Evolutionary conservation across 2,888 invertebrate genomes (phyloP), one percentile per base, ranked within the genome.

Genomic region (Sepioteuthis lessoniana): DNA sequence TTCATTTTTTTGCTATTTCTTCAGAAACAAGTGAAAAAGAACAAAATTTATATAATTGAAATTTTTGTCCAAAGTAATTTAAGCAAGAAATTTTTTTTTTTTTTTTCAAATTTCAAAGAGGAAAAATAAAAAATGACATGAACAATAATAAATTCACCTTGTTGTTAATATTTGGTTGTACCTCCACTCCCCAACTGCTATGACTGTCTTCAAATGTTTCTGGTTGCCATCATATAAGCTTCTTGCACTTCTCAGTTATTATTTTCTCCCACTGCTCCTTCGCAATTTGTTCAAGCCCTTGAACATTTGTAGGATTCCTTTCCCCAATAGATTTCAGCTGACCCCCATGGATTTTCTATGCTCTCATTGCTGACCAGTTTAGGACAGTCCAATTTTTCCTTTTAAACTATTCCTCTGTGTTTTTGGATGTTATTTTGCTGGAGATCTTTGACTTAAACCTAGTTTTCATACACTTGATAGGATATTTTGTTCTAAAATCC

Each of bases 181-280:
- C 4, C 76, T 19, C 76, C 31, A 8, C n/a, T n/a, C n/a, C n/a
- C n/a, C n/a, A n/a, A n/a, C 42, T 5, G 7, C 42, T 10, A 76
- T 7, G 0, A 76, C 0, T n/a, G n/a, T 16, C n/a, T 76, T 10
- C n/a, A 2, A n/a, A 16, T 0, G 76, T n/a, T n/a, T 3, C n/a
- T 19, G 13, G n/a, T 76, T n/a, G n/a, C 7, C 76, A n/a, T 76
- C n/a, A n/a, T n/a, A n/a, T n/a, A n/a, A n/a, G n/a, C n/a, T n/a
- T n/a, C n/a, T 76, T 76, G n/a, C 10, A n/a, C 13, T 76, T 35
- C n/a, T 76, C 76, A 76, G 76, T 1, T 76, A 8, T 7, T n/a
- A 76, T 13, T 76, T 76, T 76, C 3, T 76, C 10, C 16, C n/a
- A n/a, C n/a, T 16, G 8, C n/a, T n/a, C 19, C 13, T 76, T 42